Conservation (phyloP, 37 sponge, comb jelly and placozoan species). For the Geodia barretti region DNA sequence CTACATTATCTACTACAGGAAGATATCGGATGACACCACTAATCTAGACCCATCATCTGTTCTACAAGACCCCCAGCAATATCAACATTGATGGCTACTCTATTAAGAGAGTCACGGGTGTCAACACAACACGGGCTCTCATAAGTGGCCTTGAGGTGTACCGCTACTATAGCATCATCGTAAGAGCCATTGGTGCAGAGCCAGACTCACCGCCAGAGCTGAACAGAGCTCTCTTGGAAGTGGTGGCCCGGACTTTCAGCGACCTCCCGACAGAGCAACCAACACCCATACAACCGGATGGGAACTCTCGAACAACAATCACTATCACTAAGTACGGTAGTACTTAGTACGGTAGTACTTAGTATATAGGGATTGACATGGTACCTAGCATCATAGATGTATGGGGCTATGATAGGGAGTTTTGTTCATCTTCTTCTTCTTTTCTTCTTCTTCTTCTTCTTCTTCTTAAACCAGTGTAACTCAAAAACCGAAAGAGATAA, state of each 20-base stretch:
- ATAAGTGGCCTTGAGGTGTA: constrained; percentile 13
- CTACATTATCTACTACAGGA: constrained; percentile 24
- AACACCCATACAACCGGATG: background rate
- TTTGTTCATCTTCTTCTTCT: too few relatives aligned
- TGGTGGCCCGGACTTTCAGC: background rate
- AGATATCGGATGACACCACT: background rate
- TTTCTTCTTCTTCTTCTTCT: too few relatives aligned
- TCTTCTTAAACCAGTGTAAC: too few relatives aligned
- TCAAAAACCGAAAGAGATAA: too few relatives aligned
- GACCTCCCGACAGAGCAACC: background rate
- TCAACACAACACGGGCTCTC: background rate
- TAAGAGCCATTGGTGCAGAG: constrained; percentile 25
- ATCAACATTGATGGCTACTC: background rate
- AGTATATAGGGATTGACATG: too few relatives aligned
- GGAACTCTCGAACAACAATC: background rate
- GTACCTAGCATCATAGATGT: too few relatives aligned
- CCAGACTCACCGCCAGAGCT: background rate
- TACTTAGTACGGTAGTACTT: too few relatives aligned
- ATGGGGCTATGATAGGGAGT: too few relatives aligned
- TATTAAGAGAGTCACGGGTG: background rate
- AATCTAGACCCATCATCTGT: background rate
- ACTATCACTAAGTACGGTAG: too few relatives aligned
- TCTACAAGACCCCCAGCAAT: background rate
- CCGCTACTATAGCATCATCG: constrained; percentile 30
- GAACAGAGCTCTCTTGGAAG: background rate